phyloP scores from a whole-genome alignment of 2,797 vertebrate species.

The Danio tinwini region DNA sequence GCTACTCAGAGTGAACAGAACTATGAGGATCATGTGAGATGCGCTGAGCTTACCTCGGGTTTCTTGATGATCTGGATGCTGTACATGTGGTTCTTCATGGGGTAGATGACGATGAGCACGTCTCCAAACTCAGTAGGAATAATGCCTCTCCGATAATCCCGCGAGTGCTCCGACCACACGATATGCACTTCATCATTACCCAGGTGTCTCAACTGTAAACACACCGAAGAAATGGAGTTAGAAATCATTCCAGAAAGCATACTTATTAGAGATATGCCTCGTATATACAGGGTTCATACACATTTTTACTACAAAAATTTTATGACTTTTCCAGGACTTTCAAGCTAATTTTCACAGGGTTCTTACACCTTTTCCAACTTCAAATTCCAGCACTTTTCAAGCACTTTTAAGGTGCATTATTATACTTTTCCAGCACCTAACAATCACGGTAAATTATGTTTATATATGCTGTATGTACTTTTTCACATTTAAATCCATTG shows the following conservation, averaged over 20 bases:
- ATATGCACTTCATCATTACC: constrained; percentile 98
- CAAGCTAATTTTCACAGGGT: too few relatives aligned
- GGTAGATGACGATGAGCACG: constrained; percentile 95
- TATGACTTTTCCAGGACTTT: too few relatives aligned
- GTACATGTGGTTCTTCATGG: constrained; percentile 98
- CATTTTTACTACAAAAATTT: too few relatives aligned
- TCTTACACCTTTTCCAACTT: too few relatives aligned
- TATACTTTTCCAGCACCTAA: too few relatives aligned
- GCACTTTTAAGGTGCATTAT: too few relatives aligned
- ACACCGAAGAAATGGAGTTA: neutral
- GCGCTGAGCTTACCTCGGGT: constrained; percentile 85
- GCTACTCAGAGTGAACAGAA: too few relatives aligned
- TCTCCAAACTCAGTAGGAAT: constrained; percentile 98
- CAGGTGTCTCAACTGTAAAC: constrained; percentile 88
- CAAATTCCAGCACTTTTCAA: too few relatives aligned
- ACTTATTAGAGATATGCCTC: neutral
- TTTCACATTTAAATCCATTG: too few relatives aligned
- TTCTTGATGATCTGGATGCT: constrained; percentile 98
- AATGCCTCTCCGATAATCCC: constrained; percentile 95
- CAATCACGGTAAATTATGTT: too few relatives aligned
- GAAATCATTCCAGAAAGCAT: neutral
- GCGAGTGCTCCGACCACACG: constrained; percentile 96
- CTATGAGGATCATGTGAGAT: neutral
- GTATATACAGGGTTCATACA: too few relatives aligned
- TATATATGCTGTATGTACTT: too few relatives aligned